A percentile compares a stretch with the other conserved stretches of the same genome.
phyloP scores from a whole-genome alignment of 2,797 vertebrate species.

The Acomys russatus region DNA sequence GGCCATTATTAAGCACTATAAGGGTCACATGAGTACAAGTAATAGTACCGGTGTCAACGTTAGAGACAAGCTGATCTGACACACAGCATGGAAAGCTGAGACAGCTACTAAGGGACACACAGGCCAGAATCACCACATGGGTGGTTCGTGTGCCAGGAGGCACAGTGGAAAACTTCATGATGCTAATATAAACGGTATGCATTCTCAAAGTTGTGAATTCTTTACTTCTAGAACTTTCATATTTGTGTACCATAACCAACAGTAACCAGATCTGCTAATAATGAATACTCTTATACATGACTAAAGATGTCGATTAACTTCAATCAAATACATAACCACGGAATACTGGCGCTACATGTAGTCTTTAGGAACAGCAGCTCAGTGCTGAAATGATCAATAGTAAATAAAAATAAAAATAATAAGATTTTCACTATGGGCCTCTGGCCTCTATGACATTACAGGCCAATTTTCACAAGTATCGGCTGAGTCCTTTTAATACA shows the following conservation, averaged over 20 bases:
- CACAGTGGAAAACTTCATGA: not conserved
- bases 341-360: not conserved
- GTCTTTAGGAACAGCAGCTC: conserved; percentile 12
- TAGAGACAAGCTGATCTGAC: not conserved
- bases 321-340: not conserved
- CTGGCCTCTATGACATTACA: not conserved
- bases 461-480: conserved; percentile 1
- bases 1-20: not conserved
- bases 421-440: not conserved
- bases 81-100: not conserved
- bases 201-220: not conserved
- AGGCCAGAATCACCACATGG: not conserved
- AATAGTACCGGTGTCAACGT: not conserved
- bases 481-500: not conserved
- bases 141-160: not conserved
- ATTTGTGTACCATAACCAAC: not conserved
- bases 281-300: not conserved
- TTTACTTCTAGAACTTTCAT: not conserved
- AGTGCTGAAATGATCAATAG: conserved; percentile 11
- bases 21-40: not conserved
- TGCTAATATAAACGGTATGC: not conserved
- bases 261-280: not conserved
- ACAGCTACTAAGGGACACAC: no score
- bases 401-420: not conserved
- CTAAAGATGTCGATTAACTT: conserved; percentile 27